These are phyloP conservation scores for Formica aserva DNA, from an alignment of 2,888 invertebrate species.

Conservation along the genomic window DNA sequence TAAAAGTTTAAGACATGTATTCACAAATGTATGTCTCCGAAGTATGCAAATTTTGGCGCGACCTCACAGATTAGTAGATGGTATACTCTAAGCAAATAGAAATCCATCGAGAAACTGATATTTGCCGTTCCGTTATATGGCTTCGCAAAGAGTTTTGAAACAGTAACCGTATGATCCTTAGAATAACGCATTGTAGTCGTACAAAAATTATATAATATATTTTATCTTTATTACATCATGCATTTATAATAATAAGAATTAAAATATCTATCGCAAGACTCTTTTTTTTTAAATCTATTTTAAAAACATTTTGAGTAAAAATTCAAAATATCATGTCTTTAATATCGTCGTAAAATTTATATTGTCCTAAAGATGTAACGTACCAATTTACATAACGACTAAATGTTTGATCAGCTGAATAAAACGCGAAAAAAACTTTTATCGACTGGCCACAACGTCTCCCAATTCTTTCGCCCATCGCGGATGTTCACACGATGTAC, in stretches of 20 bases:
- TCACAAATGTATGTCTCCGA: background rate
- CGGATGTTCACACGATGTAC: slow-evolving; percentile 62
- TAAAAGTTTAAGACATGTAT: background rate
- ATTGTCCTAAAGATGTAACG: background rate
- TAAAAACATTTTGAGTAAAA: background rate
- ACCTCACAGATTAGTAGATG: slow-evolving; percentile 13
- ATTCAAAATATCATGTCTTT: background rate
- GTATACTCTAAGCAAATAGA: slow-evolving; percentile 43
- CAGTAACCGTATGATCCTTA: background rate
- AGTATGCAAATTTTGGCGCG: slow-evolving; percentile 21
- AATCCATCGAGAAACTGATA: slow-evolving; percentile 36
- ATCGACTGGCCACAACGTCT: background rate
- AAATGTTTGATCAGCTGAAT: slow-evolving; percentile 52
- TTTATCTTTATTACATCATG: background rate
- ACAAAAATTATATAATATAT: background rate
- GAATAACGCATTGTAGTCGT: background rate
- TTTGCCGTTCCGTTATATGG: slow-evolving; percentile 28
- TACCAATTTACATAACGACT: slow-evolving; percentile 47
- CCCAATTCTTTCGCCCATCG: slow-evolving; percentile 48
- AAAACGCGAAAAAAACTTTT: slow-evolving; percentile 36
- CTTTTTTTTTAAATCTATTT: background rate
- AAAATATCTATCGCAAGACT: background rate
- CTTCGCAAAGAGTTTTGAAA: slow-evolving; percentile 33
- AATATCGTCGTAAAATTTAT: background rate
- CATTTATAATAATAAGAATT: background rate